phyloP scores from a whole-genome alignment of 2,113 vertebrate genomes.

The Ondatra zibethicus region DNA sequence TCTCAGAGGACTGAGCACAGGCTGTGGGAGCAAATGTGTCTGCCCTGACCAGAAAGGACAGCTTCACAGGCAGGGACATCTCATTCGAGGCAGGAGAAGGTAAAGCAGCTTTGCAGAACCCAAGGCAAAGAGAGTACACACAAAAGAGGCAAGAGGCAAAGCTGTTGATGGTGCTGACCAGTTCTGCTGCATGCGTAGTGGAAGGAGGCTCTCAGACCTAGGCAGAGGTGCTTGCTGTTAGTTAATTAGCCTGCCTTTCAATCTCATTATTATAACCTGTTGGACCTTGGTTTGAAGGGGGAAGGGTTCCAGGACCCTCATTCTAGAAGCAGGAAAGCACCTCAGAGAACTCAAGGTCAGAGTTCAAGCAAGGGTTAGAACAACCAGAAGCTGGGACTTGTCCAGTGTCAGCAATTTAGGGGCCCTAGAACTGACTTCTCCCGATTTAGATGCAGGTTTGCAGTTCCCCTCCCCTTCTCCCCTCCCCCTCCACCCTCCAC shows the following conservation, averaged over 20 bases:
- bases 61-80: not conserved
- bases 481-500: too few relatives aligned
- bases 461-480: accelerated
- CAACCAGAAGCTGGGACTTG: not conserved
- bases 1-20: not conserved
- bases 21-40: not conserved
- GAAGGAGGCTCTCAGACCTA: not conserved
- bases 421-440: not conserved
- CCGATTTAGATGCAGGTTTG: not conserved
- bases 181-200: accelerated
- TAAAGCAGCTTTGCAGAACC: not conserved
- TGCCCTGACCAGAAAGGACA: not conserved
- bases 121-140: not conserved
- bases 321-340: not conserved
- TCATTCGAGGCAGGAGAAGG: not conserved
- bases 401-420: not conserved
- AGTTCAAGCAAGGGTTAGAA: not conserved
- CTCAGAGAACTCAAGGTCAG: not conserved
- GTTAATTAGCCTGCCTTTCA: not conserved
- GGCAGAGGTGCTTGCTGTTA: not conserved
- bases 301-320: not conserved
- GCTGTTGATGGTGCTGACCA: not conserved
- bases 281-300: not conserved
- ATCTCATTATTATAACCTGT: not conserved
- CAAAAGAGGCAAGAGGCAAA: not conserved